These are phyloP conservation scores for Cavia porcellus DNA, from an alignment of 2,113 vertebrate species.

Conservation along the genomic window DNA sequence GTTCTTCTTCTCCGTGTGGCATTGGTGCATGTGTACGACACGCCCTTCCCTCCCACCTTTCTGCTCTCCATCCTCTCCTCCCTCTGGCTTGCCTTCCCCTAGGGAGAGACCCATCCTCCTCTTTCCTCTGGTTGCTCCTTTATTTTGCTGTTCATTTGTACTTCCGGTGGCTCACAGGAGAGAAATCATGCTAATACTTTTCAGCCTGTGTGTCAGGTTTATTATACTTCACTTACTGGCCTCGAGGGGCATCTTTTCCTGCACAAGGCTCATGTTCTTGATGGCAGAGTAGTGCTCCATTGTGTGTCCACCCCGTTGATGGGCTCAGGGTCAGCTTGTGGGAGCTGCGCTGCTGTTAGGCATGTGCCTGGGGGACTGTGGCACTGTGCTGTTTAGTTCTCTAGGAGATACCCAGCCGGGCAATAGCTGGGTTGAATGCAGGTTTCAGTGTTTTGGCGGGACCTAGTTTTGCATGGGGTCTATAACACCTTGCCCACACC, in stretches of 20 bases:
- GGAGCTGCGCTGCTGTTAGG: background rate
- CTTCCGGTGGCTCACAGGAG: background rate
- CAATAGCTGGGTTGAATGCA: background rate
- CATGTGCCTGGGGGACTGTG: background rate
- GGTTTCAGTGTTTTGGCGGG: background rate
- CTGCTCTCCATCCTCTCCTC: background rate
- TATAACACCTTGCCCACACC: background rate
- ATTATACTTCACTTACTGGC: background rate
- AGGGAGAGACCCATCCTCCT: background rate
- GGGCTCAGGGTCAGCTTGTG: accelerated
- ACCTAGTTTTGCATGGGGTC: background rate
- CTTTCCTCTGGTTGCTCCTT: background rate
- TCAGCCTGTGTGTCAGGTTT: background rate
- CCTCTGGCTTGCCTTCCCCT: accelerated
- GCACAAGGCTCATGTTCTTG: background rate
- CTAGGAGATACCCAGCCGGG: background rate
- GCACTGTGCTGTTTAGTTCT: background rate
- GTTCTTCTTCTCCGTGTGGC: background rate
- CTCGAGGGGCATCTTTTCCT: background rate
- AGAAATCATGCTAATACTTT: background rate
- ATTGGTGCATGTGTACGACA: background rate
- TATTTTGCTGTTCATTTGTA: background rate
- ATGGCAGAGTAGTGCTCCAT: background rate
- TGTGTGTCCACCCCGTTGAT: background rate
- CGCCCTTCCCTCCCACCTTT: background rate